Evolutionary conservation across 2,888 invertebrate genomes (phyloP), one percentile per base, ranked within the genome.

Genomic region (Lochmaea crataegi): DNA sequence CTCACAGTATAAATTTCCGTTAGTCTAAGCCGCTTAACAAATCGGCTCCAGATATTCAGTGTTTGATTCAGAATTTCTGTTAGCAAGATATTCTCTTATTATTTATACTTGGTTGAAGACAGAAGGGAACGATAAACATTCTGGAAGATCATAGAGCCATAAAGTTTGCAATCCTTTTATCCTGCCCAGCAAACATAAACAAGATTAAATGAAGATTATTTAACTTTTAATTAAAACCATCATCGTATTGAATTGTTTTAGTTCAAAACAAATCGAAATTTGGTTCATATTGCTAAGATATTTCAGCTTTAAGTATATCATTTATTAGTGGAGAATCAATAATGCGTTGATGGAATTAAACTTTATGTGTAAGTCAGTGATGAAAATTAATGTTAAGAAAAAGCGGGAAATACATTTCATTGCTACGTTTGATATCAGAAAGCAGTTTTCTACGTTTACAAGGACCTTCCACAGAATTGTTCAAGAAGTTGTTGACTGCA

Each of bases 221-320:
- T 81, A 82, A 85, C 82, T 83, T 85, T 84, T 84, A 85, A 84
- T 85, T 85, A 84, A 84, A 78, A n/a, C 79, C 82, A 79, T 83
- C 83, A 84, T 83, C 83, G 83, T 79, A 82, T 82, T 80, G 78
- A 80, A 79, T 77, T 32, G 32, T 32, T 32, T 32, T 32, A 7
- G 32, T 32, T 7, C 7, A 32, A 7, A 32, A 32, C 7, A 32
- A 32, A 32, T 32, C 1, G 1, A 32, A 32, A 32, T 32, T 32
- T 3, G 26, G 26, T 14, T 48, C 4, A n/a, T 42, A 42, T 42
- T 11, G 42, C 11, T 42, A 10, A 42, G 12, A 45, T 32, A 32
- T 32, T 32, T 1, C 7, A 32, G 32, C 32, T 7, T 32, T 6
- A 7, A 5, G 1, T 32, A 32, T 32, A 32, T 32, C 0, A 32